Evolutionary conservation across 2,888 invertebrate genomes (phyloP), one percentile per base, ranked within the genome.

Genomic region (Aromia moschata): DNA sequence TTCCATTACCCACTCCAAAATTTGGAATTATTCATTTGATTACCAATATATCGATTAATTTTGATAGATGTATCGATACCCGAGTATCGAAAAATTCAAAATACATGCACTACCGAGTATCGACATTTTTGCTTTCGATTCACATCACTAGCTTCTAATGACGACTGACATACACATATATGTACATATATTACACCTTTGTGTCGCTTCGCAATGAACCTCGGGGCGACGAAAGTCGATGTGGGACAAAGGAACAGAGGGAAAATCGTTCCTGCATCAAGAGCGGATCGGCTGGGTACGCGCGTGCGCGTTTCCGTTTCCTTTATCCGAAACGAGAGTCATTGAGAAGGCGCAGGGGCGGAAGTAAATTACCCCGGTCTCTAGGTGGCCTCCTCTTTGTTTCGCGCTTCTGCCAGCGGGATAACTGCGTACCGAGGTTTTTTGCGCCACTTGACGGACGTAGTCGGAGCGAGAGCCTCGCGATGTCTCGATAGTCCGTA

Each of bases 221-320:
- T n/a, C n/a, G n/a, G n/a, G 25, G 5, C 25, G 4, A 25, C 9
- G 25, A 25, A 25, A 9, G 25, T 25, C 25, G 25, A 25, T 25
- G 25, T 4, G 25, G 9, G 5, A 25, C 25, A 25, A 25, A 25
- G 25, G 25, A n/a, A 9, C 9, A 9, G 9, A 25, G 25, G 25
- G 9, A 25, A 25, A 25, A 25, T 25, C 25, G 25, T 25, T 5
- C 9, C 25, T 4, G 4, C 4, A 5, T 9, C 25, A 14, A 37
- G 15, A 47, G 37, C 36, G 47, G 36, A 37, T 12, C 36, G 5
- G 1, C 12, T 2, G 33, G 9, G 12, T n/a, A n/a, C n/a, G 14
- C 47, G 47, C 47, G 20, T 36, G 47, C 47, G 47, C 36, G 9
- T 20, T 14, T 17, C 25, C 17, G 18, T 10, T 18, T 36, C 37